These are phyloP conservation scores for Caenorhabditis sp. DNA, from an alignment of 2,888 invertebrate species.

Conservation along the genomic window DNA sequence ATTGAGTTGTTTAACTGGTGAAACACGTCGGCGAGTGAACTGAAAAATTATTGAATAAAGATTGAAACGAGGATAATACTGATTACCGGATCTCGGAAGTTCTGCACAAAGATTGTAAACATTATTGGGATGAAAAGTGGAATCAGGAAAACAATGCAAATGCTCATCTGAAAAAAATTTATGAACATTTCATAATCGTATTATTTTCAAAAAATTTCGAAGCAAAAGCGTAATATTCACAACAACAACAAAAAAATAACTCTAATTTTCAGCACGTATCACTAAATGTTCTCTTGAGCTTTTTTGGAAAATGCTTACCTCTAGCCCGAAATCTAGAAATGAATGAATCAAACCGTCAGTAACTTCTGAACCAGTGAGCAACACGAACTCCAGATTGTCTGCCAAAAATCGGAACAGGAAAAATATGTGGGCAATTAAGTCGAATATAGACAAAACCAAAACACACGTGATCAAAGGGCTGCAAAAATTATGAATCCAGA, in stretches of 20 bases:
- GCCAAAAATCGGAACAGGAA: constrained; percentile 34
- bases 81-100: constrained; percentile 36
- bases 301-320: constrained; percentile 12
- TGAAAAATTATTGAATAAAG: not conserved
- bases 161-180: constrained; percentile 20
- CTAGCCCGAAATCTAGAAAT: constrained; percentile 27
- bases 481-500: constrained; percentile 18
- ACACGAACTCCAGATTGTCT: constrained; percentile 38
- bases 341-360: constrained; percentile 27
- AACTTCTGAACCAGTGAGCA: constrained; percentile 36
- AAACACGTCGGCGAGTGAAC: not conserved
- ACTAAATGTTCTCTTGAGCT: constrained; percentile 6
- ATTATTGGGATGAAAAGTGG: constrained; percentile 36
- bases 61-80: constrained; percentile 17
- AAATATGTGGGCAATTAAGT: constrained; percentile 26
- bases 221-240: too few relatives aligned
- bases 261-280: constrained; percentile 12
- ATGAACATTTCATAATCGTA: too few relatives aligned
- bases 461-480: constrained; percentile 29
- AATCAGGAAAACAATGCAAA: constrained; percentile 27
- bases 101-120: constrained; percentile 31
- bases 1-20: not conserved
- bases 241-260: too few relatives aligned
- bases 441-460: constrained; percentile 29
- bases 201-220: too few relatives aligned